Conservation (phyloP, 2,888 invertebrate genomes). For the Megamerina dolium region DNA sequence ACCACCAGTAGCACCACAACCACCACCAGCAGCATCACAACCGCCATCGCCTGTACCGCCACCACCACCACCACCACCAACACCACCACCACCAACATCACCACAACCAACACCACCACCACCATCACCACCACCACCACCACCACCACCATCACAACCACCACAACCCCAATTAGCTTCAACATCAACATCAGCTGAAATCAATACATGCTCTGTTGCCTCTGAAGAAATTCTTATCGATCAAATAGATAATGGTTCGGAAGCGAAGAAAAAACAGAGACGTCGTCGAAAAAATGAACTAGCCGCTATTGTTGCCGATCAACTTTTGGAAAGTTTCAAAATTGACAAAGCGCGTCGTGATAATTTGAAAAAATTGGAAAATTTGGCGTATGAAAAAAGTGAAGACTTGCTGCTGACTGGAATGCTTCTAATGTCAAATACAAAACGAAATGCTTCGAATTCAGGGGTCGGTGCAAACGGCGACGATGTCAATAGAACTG, state of each 20-base stretch:
- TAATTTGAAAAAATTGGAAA: slow-evolving; percentile 46
- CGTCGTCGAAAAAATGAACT: slow-evolving; percentile 47
- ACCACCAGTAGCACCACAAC: too few relatives aligned
- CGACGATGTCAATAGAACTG: background rate
- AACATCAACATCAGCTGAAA: too few relatives aligned
- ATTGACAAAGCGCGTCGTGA: slow-evolving; percentile 47
- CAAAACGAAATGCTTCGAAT: slow-evolving; percentile 39
- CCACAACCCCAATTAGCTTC: too few relatives aligned
- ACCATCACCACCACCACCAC: too few relatives aligned
- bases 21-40: too few relatives aligned
- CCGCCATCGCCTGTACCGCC: too few relatives aligned
- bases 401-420: slow-evolving; percentile 45
- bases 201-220: too few relatives aligned
- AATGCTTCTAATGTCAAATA: slow-evolving; percentile 47
- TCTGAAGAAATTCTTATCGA: too few relatives aligned
- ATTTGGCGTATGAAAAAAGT: slow-evolving; percentile 47
- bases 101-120: too few relatives aligned
- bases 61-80: too few relatives aligned
- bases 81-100: too few relatives aligned
- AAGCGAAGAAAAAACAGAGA: slow-evolving; percentile 37
- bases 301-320: slow-evolving; percentile 49
- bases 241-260: slow-evolving; percentile 27
- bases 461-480: background rate
- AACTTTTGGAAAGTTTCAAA: slow-evolving; percentile 48
- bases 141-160: too few relatives aligned